These are phyloP conservation scores for Geotrupes spiniger DNA, from an alignment of 2,888 invertebrate species.

Conservation along the genomic window DNA sequence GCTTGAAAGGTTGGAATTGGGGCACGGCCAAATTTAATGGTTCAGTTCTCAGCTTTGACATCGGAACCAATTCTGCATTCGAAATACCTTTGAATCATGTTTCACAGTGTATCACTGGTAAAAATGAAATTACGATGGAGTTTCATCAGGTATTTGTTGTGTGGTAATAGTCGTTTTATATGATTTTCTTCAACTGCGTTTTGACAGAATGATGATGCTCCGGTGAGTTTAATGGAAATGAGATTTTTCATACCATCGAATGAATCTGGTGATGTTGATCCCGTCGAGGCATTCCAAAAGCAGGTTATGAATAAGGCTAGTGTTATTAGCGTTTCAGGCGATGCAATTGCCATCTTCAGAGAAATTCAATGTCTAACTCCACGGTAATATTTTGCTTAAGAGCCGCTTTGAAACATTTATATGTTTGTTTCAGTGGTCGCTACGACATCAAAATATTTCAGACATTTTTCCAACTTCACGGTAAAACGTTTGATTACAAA, in stretches of 20 bases:
- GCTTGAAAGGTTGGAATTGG: conserved; percentile 99
- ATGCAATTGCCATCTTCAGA: conserved; percentile 94
- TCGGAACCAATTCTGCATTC: conserved; percentile 81
- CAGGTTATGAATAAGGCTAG: conserved; percentile 97
- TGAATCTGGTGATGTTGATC: conserved; percentile 85
- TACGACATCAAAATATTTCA: conserved; percentile 95
- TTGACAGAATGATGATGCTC: conserved; percentile 93
- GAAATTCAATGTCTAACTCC: conserved; percentile 98
- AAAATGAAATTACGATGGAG: conserved; percentile 97
- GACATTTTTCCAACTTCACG: conserved; percentile 87
- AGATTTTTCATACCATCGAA: conserved; percentile 95
- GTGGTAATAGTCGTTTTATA: too few relatives aligned
- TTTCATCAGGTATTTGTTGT: conserved; percentile 77
- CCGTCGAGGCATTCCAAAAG: conserved; percentile 95
- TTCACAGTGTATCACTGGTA: conserved; percentile 92
- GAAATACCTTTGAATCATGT: conserved; percentile 96
- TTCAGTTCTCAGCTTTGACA: conserved; percentile 79
- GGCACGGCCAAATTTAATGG: conserved; percentile 93
- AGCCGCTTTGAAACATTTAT: not conserved
- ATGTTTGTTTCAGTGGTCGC: conserved; percentile 75
- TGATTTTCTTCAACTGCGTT: too few relatives aligned
- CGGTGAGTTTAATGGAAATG: conserved; percentile 96
- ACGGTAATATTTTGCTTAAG: conserved; percentile 58
- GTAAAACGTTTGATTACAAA: conserved; percentile 99
- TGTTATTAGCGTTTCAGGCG: conserved; percentile 95